phyloP scores from a whole-genome alignment of 2,113 vertebrate species.

The Miniopterus natalensis region DNA sequence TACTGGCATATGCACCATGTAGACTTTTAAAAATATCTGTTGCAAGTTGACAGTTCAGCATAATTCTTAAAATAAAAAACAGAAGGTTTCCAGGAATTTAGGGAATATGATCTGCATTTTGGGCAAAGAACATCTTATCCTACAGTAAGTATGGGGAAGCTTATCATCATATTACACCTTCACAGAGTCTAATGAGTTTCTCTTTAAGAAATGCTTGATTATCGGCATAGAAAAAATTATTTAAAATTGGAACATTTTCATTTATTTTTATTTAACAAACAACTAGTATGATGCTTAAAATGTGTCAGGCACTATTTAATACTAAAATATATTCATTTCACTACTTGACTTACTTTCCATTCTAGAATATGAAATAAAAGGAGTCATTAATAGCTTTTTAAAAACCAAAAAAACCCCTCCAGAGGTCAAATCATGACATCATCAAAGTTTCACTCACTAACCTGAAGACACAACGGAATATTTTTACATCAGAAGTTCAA shows the following conservation, averaged over 20 bases:
- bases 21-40: conserved; percentile 34
- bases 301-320: background rate
- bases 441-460: background rate
- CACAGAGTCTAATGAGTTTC: conserved; percentile 1
- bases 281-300: background rate
- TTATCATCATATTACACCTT: background rate
- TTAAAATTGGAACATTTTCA: background rate
- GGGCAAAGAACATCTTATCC: background rate
- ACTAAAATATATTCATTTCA: conserved; percentile 36
- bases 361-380: conserved; percentile 61
- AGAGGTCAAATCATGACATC: background rate
- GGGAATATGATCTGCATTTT: background rate
- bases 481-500: conserved; percentile 33
- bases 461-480: background rate
- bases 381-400: background rate
- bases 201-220: conserved; percentile 38
- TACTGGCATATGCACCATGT: background rate
- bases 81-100: conserved; percentile 32
- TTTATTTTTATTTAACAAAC: conserved; percentile 48
- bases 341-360: background rate
- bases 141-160: background rate
- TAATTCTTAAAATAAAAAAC: conserved; percentile 50
- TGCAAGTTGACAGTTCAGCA: background rate
- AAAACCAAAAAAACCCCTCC: background rate
- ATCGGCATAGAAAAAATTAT: background rate